Evolutionary conservation across 2,797 vertebrate genomes (phyloP).

Genomic region (Sebastes umbrosus): DNA sequence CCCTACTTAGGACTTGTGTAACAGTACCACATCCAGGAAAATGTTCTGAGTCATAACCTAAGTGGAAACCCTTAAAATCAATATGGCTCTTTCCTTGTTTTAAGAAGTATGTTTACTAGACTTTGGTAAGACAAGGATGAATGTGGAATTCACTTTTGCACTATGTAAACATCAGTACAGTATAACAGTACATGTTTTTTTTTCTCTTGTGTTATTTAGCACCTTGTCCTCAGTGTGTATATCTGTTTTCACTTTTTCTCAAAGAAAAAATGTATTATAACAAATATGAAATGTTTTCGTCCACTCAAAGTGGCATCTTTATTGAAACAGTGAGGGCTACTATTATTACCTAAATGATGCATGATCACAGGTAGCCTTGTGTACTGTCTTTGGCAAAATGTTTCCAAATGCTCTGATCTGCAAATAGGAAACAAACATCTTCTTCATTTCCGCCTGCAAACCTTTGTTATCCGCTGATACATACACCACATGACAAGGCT

Average conservation of each 20-base stretch:
- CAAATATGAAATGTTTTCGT: not conserved
- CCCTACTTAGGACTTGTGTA: too few species aligned
- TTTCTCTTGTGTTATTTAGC: not conserved
- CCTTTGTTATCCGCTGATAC: not conserved
- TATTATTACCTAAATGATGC: not conserved
- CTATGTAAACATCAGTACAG: not conserved
- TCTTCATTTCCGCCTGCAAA: not conserved
- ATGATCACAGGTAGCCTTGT: conserved; percentile 3
- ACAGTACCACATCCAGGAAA: too few species aligned
- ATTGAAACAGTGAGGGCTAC: not conserved
- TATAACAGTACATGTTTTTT: not conserved
- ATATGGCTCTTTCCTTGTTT: not conserved
- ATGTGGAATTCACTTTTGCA: not conserved
- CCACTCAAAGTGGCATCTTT: not conserved
- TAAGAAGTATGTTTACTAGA: not conserved
- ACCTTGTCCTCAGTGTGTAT: not conserved
- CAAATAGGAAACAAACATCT: not conserved
- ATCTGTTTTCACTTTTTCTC: not conserved
- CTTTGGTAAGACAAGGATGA: not conserved
- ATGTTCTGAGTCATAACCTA: not conserved
- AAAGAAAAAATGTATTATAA: too few species aligned
- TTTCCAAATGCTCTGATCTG: not conserved
- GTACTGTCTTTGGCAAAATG: not conserved
- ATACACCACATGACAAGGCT: conserved; percentile 2
- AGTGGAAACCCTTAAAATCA: not conserved